phyloP scores from a whole-genome alignment of 2,888 invertebrate genomes.

The Pollenia angustigena region DNA sequence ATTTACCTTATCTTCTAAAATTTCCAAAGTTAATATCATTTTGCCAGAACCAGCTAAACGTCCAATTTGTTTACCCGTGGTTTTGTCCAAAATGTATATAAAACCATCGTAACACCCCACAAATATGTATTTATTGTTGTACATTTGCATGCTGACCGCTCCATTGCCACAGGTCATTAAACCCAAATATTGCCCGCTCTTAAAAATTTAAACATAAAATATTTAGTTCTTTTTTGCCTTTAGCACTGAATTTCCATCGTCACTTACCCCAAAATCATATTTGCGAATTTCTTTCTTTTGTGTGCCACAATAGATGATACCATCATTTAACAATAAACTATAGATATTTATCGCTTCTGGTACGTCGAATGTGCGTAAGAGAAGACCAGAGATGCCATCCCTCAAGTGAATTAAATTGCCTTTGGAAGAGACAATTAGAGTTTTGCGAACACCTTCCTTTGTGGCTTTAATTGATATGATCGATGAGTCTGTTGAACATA shows the following conservation, averaged over 20 bases:
- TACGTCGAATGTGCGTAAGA: constrained; percentile 87
- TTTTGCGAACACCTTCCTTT: constrained; percentile 89
- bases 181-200: constrained; percentile 87
- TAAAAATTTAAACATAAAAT: constrained; percentile 65
- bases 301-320: constrained; percentile 91
- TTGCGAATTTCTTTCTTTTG: constrained; percentile 89
- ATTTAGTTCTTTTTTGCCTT: neutral
- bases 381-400: constrained; percentile 89
- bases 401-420: constrained; percentile 89
- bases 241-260: neutral
- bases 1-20: constrained; percentile 87
- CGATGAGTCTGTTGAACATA: constrained; percentile 87
- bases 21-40: constrained; percentile 89
- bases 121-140: constrained; percentile 87
- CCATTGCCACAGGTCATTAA: constrained; percentile 88
- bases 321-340: constrained; percentile 88
- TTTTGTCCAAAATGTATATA: constrained; percentile 88
- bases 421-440: constrained; percentile 87
- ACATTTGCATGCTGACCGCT: constrained; percentile 89
- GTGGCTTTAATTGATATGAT: constrained; percentile 89
- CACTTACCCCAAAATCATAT: constrained; percentile 90
- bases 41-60: constrained; percentile 89
- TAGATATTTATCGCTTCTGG: constrained; percentile 88
- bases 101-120: constrained; percentile 92
- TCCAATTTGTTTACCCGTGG: constrained; percentile 85